phyloP scores from a whole-genome alignment of 1,140 invertebrate species.

The Bradynema listronoti region DNA sequence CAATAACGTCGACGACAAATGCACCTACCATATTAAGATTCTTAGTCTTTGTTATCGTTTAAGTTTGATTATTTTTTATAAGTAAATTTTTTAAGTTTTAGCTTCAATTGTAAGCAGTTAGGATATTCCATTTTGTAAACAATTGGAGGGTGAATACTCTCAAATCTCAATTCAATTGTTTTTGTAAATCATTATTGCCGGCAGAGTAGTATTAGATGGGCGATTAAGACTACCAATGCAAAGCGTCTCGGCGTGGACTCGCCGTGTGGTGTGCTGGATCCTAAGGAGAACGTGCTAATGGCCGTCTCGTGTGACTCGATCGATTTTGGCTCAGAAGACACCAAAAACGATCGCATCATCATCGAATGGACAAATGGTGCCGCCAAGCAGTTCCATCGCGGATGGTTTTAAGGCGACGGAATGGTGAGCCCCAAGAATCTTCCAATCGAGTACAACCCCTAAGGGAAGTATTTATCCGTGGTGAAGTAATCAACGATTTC shows the following conservation, averaged over 20 bases:
- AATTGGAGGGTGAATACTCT: background rate
- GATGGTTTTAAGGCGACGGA: conserved; percentile 45
- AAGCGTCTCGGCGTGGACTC: conserved; percentile 35
- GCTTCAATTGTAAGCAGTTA: too few relatives aligned
- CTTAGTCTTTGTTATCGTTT: background rate
- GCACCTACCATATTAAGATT: conserved; percentile 43
- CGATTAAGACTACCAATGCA: conserved; percentile 41
- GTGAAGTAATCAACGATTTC: too few relatives aligned
- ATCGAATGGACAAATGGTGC: conserved; percentile 43
- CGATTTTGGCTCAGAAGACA: conserved; percentile 35
- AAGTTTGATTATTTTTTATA: background rate
- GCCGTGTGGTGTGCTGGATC: conserved; percentile 37
- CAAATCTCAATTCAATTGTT: background rate
- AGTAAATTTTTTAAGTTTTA: too few relatives aligned
- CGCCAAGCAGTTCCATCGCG: conserved; percentile 38
- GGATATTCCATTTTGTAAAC: background rate
- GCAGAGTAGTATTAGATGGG: conserved; percentile 39
- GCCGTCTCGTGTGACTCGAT: conserved; percentile 42
- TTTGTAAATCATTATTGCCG: conserved; percentile 36
- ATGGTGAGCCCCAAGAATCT: conserved; percentile 48
- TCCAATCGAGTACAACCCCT: conserved; percentile 45
- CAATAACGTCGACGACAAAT: conserved; percentile 45
- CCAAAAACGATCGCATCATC: conserved; percentile 45
- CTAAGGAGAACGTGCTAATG: conserved; percentile 37
- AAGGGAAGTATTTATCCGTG: too few relatives aligned